Percentiles rank a stretch among this genome's conserved stretches.
phyloP scores from a whole-genome alignment of 2,888 invertebrate species.

The Meganola albula region DNA sequence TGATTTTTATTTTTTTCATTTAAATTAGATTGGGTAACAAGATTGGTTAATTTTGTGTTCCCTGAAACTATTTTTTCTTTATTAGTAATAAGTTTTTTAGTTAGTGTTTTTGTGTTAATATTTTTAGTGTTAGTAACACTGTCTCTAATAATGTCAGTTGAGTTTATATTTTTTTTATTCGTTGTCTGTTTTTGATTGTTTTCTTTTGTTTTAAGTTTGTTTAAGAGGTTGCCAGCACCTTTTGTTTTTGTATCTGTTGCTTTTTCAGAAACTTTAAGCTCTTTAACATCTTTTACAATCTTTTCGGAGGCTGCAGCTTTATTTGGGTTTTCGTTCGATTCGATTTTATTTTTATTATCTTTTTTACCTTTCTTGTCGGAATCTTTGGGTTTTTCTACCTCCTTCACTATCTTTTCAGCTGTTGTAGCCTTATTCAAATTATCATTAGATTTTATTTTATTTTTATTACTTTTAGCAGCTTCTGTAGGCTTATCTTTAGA shows the following conservation, averaged over 20 bases:
- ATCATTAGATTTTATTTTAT: background rate
- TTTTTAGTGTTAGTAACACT: slow-evolving; percentile 7
- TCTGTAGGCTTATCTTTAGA: no score
- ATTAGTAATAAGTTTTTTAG: background rate
- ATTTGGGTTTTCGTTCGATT: slow-evolving; percentile 1
- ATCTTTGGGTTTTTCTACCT: background rate
- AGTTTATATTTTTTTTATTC: background rate
- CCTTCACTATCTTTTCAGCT: no score
- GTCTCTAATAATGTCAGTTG: background rate
- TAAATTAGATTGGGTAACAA: background rate
- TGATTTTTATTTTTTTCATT: background rate
- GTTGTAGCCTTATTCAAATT: no score
- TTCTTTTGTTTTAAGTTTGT: background rate
- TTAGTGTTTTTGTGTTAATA: background rate
- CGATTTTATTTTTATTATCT: background rate
- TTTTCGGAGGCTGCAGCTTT: no score
- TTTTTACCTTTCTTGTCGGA: background rate
- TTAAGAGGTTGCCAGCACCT: background rate
- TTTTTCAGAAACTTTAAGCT: background rate
- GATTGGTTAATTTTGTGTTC: background rate
- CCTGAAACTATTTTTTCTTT: slow-evolving; percentile 4
- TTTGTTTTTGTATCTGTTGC: background rate
- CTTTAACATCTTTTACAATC: no score
- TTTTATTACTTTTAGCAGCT: background rate
- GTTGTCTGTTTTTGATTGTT: background rate